A percentile compares a stretch with the other conserved stretches of the same genome.
These are phyloP conservation scores for Rostratula benghalensis DNA, from an alignment of 2,113 vertebrate genomes.

Conservation along the genomic window DNA sequence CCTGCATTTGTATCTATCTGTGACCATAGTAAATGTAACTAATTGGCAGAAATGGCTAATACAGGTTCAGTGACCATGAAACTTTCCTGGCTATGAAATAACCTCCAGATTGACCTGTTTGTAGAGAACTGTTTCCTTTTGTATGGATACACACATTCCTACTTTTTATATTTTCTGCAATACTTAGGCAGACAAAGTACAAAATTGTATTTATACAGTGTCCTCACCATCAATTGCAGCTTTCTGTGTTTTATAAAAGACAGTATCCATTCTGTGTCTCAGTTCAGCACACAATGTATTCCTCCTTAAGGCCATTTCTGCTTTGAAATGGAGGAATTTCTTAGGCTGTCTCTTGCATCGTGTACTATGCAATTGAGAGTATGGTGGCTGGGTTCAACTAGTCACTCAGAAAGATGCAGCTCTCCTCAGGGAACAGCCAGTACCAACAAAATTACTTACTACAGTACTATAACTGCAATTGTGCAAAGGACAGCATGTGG, in stretches of 20 bases:
- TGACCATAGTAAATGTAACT: neutral
- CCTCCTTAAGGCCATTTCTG: neutral
- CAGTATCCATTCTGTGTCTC: neutral
- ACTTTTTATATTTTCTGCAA: neutral
- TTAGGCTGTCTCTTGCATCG: neutral
- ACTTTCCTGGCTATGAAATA: neutral
- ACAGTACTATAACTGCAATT: too few relatives aligned
- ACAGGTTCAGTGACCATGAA: neutral
- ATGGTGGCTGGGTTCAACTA: neutral
- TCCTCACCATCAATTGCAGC: neutral
- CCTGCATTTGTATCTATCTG: neutral
- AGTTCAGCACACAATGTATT: neutral
- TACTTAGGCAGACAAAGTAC: neutral
- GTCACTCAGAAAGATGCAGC: neutral
- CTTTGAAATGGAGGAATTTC: neutral
- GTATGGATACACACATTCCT: neutral
- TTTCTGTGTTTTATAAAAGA: neutral
- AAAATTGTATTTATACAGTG: neutral
- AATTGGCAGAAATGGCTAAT: neutral
- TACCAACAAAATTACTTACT: neutral
- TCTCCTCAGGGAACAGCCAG: neutral
- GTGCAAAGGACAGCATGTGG: neutral
- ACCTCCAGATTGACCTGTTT: neutral
- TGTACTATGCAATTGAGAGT: neutral
- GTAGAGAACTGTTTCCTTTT: neutral